Conservation (phyloP, 2,797 vertebrate genomes). For the Hirundo rustica region DNA sequence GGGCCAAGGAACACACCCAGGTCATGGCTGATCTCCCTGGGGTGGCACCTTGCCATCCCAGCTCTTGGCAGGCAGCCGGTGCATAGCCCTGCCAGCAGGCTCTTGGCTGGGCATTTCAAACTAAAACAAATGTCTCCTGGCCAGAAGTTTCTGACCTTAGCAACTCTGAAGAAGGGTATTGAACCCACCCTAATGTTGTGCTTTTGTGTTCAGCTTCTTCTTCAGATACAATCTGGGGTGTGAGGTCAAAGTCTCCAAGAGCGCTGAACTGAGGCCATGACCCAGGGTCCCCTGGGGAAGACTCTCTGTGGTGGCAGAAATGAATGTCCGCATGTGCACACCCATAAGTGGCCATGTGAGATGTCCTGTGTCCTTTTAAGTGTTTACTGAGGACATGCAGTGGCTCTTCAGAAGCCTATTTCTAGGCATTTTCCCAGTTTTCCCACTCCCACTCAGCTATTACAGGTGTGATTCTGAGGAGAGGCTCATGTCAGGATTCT, state of each 20-base stretch:
- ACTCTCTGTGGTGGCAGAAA: background rate
- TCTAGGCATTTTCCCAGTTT: background rate
- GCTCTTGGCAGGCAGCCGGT: background rate
- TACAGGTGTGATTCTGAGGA: background rate
- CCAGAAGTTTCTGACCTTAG: background rate
- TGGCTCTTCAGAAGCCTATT: background rate
- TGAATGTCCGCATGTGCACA: accelerated
- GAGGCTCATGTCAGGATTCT: background rate
- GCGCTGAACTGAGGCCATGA: background rate
- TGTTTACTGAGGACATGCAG: background rate
- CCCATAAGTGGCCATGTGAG: accelerated
- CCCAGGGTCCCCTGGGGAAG: background rate
- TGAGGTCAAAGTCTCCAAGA: background rate
- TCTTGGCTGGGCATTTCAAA: background rate
- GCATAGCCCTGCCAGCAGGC: background rate
- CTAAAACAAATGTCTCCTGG: background rate
- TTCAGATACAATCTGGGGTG: background rate
- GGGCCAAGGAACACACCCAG: background rate
- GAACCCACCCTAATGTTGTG: background rate
- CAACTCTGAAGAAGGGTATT: background rate
- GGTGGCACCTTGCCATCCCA: background rate
- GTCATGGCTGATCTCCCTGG: background rate
- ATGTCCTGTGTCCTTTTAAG: background rate
- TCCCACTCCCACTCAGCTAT: background rate
- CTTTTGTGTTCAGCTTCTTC: background rate